These are phyloP conservation scores for Siniperca chuatsi DNA, from an alignment of 2,113 vertebrate genomes.

Conservation along the genomic window DNA sequence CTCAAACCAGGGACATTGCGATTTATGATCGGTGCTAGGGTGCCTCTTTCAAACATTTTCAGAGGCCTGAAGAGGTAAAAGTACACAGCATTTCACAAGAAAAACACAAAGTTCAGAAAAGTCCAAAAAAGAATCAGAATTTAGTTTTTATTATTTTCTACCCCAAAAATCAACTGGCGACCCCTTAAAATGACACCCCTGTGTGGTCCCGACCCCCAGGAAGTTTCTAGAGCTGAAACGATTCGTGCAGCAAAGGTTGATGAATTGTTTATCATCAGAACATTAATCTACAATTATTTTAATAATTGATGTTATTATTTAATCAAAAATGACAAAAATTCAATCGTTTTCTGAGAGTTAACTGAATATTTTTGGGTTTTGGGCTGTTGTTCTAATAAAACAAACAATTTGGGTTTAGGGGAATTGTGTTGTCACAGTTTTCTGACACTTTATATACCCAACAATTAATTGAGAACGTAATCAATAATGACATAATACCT, in stretches of 20 bases:
- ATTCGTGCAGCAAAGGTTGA: neutral
- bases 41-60: neutral
- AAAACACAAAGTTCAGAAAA: too few species aligned
- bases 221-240: neutral
- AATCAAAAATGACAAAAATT: too few species aligned
- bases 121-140: too few species aligned
- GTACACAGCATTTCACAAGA: neutral
- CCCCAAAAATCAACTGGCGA: neutral
- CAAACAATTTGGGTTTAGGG: neutral
- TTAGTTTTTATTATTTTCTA: neutral
- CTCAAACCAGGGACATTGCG: neutral
- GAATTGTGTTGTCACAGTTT: neutral
- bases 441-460: neutral
- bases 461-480: neutral
- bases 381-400: neutral
- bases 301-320: too few species aligned
- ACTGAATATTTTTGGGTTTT: neutral
- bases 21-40: neutral
- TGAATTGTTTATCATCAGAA: neutral
- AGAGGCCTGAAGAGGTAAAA: slow-evolving; percentile 6
- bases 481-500: neutral
- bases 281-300: neutral
- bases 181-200: neutral
- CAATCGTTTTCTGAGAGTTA: neutral
- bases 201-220: neutral